phyloP scores from a whole-genome alignment of 2,797 vertebrate species.

The Catamblyrhynchus diadema region DNA sequence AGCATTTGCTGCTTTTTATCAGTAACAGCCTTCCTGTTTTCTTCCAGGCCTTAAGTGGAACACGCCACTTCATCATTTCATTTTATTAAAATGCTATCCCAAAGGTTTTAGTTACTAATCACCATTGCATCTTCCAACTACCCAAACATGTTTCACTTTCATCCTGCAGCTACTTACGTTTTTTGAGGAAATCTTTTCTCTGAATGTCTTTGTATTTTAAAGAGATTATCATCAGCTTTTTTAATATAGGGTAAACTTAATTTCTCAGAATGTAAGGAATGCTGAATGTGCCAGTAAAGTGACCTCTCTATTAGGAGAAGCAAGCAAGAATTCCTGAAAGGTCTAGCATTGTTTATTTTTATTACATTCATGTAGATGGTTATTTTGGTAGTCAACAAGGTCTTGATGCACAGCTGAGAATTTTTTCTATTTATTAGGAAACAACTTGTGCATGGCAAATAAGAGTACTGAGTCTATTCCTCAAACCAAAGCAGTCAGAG shows the following conservation, averaged over 20 bases:
- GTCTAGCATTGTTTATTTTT: background rate
- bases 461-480: background rate
- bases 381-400: constrained; percentile 9
- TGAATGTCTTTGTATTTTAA: background rate
- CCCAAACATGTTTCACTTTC: background rate
- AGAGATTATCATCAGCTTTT: background rate
- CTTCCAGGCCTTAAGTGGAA: background rate
- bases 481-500: background rate
- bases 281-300: background rate
- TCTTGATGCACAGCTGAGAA: constrained; percentile 24
- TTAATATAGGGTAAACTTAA: background rate
- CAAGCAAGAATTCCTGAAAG: background rate
- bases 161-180: background rate
- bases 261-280: background rate
- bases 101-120: background rate
- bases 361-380: background rate
- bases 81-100: background rate
- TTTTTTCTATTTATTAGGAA: constrained; percentile 13
- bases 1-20: background rate
- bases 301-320: background rate
- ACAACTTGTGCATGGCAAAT: background rate
- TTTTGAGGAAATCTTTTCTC: background rate
- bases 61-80: background rate
- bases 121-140: background rate
- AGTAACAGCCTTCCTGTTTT: background rate